Conservation (phyloP, 1,140 invertebrate genomes). For the Drosophila trapezifrons region DNA sequence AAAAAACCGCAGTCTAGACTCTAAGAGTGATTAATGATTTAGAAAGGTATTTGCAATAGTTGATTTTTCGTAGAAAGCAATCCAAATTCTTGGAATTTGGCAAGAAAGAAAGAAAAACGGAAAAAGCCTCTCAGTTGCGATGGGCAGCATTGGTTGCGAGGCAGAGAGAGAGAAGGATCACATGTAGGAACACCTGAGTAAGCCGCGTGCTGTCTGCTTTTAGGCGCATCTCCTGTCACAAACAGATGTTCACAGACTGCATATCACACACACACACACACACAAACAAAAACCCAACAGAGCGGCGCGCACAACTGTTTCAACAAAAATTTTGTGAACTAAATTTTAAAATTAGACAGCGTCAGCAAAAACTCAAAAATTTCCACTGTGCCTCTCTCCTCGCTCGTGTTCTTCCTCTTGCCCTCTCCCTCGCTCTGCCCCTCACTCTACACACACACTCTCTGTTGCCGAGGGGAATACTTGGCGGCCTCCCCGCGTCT, state of each 20-base stretch:
- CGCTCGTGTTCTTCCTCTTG: slow-evolving; percentile 9
- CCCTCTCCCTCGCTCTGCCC: not conserved
- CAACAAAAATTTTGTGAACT: slow-evolving; percentile 52
- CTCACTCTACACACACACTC: not conserved
- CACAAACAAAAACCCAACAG: not conserved
- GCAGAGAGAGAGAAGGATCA: slow-evolving; percentile 9
- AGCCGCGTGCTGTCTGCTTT: slow-evolving; percentile 3
- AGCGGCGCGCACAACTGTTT: slow-evolving; percentile 56
- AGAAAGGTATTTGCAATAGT: not conserved
- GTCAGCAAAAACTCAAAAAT: slow-evolving; percentile 55
- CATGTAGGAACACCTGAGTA: slow-evolving; percentile 18
- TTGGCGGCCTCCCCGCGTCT: slow-evolving; percentile 3
- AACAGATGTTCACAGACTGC: slow-evolving; percentile 26
- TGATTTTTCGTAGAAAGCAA: not conserved
- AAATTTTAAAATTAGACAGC: slow-evolving; percentile 51
- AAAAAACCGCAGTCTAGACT: not conserved
- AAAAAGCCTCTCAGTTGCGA: not conserved
- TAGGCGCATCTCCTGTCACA: slow-evolving; percentile 4
- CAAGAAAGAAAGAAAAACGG: not conserved
- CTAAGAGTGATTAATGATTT: not conserved
- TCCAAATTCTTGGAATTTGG: not conserved
- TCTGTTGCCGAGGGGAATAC: slow-evolving; percentile 37
- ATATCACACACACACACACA: not conserved
- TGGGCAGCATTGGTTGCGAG: slow-evolving; percentile 15
- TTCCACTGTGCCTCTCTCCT: slow-evolving; percentile 51